Conservation (phyloP, 2,113 vertebrate genomes). For the Chloroceryle aenea region DNA sequence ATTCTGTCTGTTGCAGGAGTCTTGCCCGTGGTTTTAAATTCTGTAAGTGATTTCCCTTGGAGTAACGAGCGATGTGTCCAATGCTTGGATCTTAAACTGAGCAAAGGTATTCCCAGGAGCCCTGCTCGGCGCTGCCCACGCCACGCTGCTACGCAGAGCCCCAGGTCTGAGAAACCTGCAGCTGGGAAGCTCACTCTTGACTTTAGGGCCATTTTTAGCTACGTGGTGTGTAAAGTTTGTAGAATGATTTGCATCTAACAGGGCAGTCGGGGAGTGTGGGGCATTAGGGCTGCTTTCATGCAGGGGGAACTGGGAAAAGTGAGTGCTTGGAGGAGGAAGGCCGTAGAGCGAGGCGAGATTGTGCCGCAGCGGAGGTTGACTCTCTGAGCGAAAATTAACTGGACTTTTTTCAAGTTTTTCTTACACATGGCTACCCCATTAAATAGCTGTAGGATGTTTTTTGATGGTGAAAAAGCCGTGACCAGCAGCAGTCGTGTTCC, state of each 20-base stretch:
- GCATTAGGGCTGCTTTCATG: not conserved
- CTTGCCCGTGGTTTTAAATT: not conserved
- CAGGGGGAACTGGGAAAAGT: not conserved
- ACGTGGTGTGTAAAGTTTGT: not conserved
- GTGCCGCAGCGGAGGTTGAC: not conserved
- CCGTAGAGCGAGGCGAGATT: accelerated
- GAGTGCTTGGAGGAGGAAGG: not conserved
- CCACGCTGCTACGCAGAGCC: not conserved
- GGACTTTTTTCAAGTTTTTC: not conserved
- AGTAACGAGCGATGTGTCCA: not conserved
- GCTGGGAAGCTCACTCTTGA: not conserved
- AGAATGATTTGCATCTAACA: slow-evolving; percentile 7
- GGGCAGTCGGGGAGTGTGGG: not conserved
- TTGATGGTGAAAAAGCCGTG: not conserved
- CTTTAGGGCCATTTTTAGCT: not conserved
- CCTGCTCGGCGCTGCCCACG: not conserved
- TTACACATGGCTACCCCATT: not conserved
- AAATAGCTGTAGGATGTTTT: not conserved
- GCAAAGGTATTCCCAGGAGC: not conserved
- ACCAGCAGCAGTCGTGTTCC: not conserved
- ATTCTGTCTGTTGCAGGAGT: not conserved
- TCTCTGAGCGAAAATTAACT: not conserved
- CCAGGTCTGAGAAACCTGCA: not conserved
- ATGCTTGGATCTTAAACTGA: not conserved
- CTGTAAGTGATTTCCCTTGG: not conserved